A percentile compares a stretch with the other conserved stretches of the same genome.
phyloP scores from a whole-genome alignment of 2,797 vertebrate genomes.

The Oreochromis grahami region DNA sequence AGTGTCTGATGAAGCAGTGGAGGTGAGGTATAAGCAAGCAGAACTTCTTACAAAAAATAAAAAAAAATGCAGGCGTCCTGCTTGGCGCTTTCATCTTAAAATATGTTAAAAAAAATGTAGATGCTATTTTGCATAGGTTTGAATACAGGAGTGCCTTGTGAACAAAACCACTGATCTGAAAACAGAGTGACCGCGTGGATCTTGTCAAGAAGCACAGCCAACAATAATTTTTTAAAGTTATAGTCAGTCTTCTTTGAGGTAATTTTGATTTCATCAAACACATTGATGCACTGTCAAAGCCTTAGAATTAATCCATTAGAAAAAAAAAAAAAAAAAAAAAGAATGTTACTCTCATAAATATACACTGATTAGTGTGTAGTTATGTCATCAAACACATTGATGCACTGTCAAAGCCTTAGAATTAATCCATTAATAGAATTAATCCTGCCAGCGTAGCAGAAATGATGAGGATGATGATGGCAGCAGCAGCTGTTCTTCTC shows the following conservation, averaged over 20 bases:
- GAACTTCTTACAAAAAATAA: neutral
- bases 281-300: too few relatives aligned
- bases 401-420: neutral
- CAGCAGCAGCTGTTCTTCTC: too few relatives aligned
- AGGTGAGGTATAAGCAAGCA: neutral
- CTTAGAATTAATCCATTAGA: too few relatives aligned
- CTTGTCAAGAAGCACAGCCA: neutral
- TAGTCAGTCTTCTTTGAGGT: neutral
- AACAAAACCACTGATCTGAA: neutral
- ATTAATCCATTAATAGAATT: too few relatives aligned
- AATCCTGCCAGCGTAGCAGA: too few relatives aligned
- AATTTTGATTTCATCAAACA: too few relatives aligned
- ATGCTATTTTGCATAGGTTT: neutral
- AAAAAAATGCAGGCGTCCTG: neutral
- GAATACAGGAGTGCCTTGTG: neutral
- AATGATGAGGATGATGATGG: too few relatives aligned
- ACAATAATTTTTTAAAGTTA: neutral
- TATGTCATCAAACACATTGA: neutral
- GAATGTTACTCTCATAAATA: neutral
- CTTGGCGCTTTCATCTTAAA: neutral
- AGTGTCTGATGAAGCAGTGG: neutral
- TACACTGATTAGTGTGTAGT: neutral
- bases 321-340: neutral
- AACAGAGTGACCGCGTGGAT: neutral
- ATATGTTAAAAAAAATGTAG: fast-evolving